phyloP scores from a whole-genome alignment of 35 echinoderm and acorn worm species.

The Patiria miniata region DNA sequence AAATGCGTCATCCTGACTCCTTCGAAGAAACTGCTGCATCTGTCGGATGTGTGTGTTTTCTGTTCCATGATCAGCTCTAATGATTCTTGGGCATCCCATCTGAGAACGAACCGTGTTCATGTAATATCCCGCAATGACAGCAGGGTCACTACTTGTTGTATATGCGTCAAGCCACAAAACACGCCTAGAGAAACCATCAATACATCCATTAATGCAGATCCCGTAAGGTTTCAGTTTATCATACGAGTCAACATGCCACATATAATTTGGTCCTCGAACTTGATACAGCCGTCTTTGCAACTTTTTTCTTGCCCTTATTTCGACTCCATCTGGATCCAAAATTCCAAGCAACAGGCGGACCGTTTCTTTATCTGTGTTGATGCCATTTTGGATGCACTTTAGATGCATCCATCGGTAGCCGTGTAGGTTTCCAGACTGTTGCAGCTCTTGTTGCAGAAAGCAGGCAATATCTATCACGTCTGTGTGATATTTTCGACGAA shows the following conservation, averaged over 20 bases:
- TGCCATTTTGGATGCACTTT: background rate
- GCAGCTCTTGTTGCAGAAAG: too few species aligned
- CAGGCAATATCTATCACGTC: too few species aligned
- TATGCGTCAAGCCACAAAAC: conserved; percentile 60
- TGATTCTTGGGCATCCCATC: too few species aligned
- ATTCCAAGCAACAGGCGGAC: background rate
- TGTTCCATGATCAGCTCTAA: conserved; percentile 51
- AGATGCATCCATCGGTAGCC: conserved; percentile 20
- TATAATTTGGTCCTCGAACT: conserved; percentile 22
- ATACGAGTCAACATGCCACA: conserved; percentile 16
- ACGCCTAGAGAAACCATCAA: conserved; percentile 52
- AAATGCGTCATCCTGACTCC: conserved; percentile 36
- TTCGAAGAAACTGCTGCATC: conserved; percentile 40
- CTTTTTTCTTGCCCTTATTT: background rate
- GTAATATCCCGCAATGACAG: conserved; percentile 52
- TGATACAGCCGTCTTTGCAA: background rate
- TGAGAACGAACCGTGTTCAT: background rate
- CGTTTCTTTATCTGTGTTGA: conserved; percentile 6
- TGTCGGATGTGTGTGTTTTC: conserved; percentile 33
- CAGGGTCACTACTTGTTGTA: conserved; percentile 55
- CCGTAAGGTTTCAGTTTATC: too few species aligned
- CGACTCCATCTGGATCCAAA: background rate
- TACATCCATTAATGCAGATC: too few species aligned
- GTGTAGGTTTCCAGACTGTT: background rate
- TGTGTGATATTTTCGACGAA: too few species aligned